Percentiles rank a stretch among this genome's conserved stretches.
These are phyloP conservation scores for Gambelia wislizenii DNA, from an alignment of 2,797 vertebrate genomes.

Conservation along the genomic window DNA sequence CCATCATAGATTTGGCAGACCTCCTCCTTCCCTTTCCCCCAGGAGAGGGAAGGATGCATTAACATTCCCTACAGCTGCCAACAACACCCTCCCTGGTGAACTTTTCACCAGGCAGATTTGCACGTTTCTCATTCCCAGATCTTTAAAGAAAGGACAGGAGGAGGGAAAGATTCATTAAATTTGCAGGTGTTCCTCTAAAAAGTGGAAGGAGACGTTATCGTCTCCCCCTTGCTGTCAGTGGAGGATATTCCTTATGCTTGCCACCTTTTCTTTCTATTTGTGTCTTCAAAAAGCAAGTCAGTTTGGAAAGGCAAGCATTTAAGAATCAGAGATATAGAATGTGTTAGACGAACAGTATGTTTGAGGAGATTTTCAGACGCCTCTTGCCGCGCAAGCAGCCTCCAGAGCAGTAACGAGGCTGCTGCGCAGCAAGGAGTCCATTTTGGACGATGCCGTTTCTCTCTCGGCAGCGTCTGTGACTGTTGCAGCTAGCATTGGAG, in stretches of 20 bases:
- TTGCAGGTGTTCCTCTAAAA: conserved; percentile 50
- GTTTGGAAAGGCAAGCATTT: not conserved
- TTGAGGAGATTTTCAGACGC: no score
- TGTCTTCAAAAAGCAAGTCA: not conserved
- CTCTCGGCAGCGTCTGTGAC: no score
- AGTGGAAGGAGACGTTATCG: conserved; percentile 44
- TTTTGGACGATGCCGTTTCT: no score
- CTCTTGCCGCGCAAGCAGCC: no score
- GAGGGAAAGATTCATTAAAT: conserved; percentile 21
- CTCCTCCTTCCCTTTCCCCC: conserved; percentile 44
- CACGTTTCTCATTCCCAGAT: conserved; percentile 19
- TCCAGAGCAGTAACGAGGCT: no score
- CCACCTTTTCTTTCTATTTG: not conserved
- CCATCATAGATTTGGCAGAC: conserved; percentile 50
- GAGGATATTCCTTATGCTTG: not conserved
- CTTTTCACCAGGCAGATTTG: conserved; percentile 43
- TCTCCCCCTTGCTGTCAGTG: not conserved
- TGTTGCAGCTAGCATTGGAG: no score
- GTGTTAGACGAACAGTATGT: not conserved
- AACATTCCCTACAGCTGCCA: conserved; percentile 45
- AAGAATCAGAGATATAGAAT: not conserved
- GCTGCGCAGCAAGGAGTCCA: no score
- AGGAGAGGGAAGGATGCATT: conserved; percentile 56
- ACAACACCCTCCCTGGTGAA: conserved; percentile 53
- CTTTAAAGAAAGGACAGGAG: conserved; percentile 30